phyloP scores from a whole-genome alignment of 2,797 vertebrate genomes.

The Cirrhinus mrigala region DNA sequence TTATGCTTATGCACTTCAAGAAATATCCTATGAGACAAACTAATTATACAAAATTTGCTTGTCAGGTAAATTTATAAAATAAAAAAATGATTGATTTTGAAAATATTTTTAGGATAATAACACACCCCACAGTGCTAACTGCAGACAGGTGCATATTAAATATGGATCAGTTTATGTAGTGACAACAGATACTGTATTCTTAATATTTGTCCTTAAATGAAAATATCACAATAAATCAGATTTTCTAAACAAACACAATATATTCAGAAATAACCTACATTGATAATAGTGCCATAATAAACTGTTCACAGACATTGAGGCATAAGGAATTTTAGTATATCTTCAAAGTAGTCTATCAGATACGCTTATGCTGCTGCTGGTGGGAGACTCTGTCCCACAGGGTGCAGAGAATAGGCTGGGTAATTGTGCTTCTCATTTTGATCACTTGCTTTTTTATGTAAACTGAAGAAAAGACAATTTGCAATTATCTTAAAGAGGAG shows the following conservation, averaged over 20 bases:
- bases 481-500: conserved; percentile 83
- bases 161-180: too few species aligned
- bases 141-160: not conserved
- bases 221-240: too few species aligned
- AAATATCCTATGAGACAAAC: not conserved
- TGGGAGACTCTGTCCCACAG: conserved; percentile 75
- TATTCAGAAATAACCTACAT: not conserved
- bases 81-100: not conserved
- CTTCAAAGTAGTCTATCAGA: conserved; percentile 15
- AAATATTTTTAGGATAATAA: not conserved
- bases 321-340: not conserved
- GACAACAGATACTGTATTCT: too few species aligned
- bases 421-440: conserved; percentile 83
- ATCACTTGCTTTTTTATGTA: conserved; percentile 83
- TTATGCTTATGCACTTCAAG: not conserved
- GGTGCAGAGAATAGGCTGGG: conserved; percentile 75
- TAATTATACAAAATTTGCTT: not conserved
- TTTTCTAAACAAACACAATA: not conserved
- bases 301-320: not conserved
- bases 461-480: conserved; percentile 85
- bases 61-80: not conserved
- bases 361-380: conserved; percentile 63
- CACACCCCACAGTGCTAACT: not conserved
- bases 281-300: not conserved
- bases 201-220: too few species aligned